These are phyloP conservation scores for Enteromius argenteus DNA, from an alignment of 2,797 vertebrate species.

Conservation along the genomic window DNA sequence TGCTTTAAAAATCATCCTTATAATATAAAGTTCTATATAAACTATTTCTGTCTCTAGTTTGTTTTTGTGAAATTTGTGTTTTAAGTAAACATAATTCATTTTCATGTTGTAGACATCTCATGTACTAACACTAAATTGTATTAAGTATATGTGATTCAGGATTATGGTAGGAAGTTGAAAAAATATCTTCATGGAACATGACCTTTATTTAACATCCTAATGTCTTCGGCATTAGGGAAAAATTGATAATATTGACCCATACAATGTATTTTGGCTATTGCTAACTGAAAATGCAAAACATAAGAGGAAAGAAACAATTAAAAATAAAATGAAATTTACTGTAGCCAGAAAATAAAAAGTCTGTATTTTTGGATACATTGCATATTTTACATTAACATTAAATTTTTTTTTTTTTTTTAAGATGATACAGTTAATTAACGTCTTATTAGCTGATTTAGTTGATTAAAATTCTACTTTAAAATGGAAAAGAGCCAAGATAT, in stretches of 20 bases:
- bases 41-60: not conserved
- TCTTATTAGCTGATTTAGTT: not conserved
- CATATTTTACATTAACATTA: too few species aligned
- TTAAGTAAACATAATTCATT: not conserved
- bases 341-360: too few species aligned
- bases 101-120: not conserved
- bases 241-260: not conserved
- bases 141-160: not conserved
- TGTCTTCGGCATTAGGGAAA: not conserved
- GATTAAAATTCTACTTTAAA: not conserved
- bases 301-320: too few species aligned
- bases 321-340: too few species aligned
- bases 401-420: too few species aligned
- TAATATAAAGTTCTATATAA: not conserved
- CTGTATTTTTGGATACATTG: too few species aligned
- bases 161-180: not conserved
- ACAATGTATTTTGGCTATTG: not conserved
- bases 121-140: not conserved
- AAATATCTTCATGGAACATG: not conserved
- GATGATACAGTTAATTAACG: not conserved
- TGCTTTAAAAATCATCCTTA: not conserved
- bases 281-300: not conserved
- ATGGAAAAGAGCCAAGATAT: not conserved
- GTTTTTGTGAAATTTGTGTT: not conserved
- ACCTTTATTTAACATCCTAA: not conserved